phyloP scores from a whole-genome alignment of 2,113 vertebrate genomes.

The Pao palembangensis region DNA sequence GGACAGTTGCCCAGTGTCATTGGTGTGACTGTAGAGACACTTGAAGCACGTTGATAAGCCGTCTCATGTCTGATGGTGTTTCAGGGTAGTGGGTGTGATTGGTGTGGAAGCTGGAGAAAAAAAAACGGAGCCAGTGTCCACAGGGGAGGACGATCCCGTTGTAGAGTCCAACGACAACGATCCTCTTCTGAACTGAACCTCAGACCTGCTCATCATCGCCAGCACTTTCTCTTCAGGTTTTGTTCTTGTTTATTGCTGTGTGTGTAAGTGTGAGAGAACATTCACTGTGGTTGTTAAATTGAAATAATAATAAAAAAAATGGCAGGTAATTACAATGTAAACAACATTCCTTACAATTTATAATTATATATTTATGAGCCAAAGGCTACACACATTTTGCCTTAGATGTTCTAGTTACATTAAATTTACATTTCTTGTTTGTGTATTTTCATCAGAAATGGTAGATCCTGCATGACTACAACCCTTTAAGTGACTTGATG shows the following conservation, averaged over 20 bases:
- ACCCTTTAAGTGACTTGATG: no score
- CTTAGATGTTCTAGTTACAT: no score
- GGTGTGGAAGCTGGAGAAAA: constrained; percentile 37
- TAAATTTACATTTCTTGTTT: no score
- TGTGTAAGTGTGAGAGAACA: background rate
- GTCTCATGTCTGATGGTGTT: constrained; percentile 4
- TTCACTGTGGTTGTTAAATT: no score
- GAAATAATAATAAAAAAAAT: no score
- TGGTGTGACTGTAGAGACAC: background rate
- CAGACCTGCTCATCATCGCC: background rate
- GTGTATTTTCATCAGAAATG: no score
- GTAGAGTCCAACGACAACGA: constrained; percentile 34
- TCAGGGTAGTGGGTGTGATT: constrained; percentile 53
- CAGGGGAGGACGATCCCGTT: constrained; percentile 33
- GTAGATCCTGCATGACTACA: no score
- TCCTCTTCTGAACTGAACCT: constrained; percentile 21
- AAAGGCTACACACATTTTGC: no score
- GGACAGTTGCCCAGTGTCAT: background rate
- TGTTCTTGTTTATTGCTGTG: background rate
- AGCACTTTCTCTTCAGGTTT: background rate
- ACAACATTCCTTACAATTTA: no score
- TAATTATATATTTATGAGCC: no score
- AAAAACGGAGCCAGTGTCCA: constrained; percentile 28
- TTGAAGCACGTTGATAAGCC: background rate
- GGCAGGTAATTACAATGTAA: no score